Evolutionary conservation across 2,888 invertebrate species (phyloP), one percentile per base, ranked within the genome.

Genomic region (Parapristionchus giblindavisi): DNA sequence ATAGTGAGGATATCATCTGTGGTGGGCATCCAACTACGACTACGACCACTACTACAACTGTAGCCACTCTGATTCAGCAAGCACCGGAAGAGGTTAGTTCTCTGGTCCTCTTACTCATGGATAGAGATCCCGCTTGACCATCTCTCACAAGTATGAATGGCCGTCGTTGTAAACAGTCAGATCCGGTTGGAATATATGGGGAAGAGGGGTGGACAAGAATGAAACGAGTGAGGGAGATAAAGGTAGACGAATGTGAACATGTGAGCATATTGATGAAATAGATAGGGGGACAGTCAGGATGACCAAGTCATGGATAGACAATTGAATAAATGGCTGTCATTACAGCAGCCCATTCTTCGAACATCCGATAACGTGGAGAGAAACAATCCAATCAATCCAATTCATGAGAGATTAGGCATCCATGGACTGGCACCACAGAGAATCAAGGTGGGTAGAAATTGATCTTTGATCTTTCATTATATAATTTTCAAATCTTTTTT

Each of bases 1-100:
- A 81, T 63, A 83, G 79, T 48, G 78, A 80, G 36, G 87, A 88
- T 68, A 51, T 78, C 21, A 77, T 88, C 36, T 88, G 88, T 77
- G 85, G 82, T 72, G 77, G 76, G 2, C 81, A 77, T 40, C 78
- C 80, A 32, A 80, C 56, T 21, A 27, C 32, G 29, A 29, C 70
- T 36, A 52, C 71, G 21, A 51, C 48, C 21, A 72, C 75, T 27
- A 77, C 78, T 27, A 76, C 78, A 38, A 43, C 65, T 0, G n/a
- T n/a, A n/a, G n/a, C n/a, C n/a, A n/a, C n/a, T n/a, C n/a, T n/a
- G n/a, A n/a, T n/a, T n/a, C n/a, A n/a, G n/a, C n/a, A n/a, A n/a
- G n/a, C n/a, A n/a, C n/a, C n/a, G n/a, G n/a, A n/a, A n/a, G n/a
- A n/a, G n/a, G n/a, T n/a, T n/a, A n/a, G n/a, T n/a, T n/a, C n/a